Conservation (phyloP, 2,113 vertebrate genomes). For the Scomber colias region DNA sequence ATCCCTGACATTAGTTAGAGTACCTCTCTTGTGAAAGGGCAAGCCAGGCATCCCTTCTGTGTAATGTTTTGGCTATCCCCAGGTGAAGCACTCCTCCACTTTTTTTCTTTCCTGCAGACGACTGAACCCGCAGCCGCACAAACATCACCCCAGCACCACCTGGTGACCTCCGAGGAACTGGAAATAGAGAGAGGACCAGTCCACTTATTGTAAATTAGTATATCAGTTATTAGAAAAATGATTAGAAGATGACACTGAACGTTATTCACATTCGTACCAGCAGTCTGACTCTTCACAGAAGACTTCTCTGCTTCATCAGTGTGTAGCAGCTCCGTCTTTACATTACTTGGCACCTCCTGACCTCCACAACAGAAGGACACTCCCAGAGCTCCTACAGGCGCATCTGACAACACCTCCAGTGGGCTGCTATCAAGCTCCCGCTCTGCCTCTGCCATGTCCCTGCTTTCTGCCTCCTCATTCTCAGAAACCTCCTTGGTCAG, state of each 20-base stretch:
- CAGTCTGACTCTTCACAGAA: slow-evolving; percentile 40
- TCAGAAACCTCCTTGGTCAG: slow-evolving; percentile 39
- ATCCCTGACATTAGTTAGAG: neutral
- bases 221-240: too few species aligned
- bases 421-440: slow-evolving; percentile 54
- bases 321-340: slow-evolving; percentile 20
- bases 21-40: slow-evolving; percentile 85
- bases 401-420: slow-evolving; percentile 58
- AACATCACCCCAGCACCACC: slow-evolving; percentile 79
- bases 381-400: slow-evolving; percentile 56
- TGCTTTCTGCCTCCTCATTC: slow-evolving; percentile 61
- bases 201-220: neutral
- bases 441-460: slow-evolving; percentile 69
- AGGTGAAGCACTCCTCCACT: slow-evolving; percentile 53
- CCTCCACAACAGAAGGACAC: slow-evolving; percentile 80
- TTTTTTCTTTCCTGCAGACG: slow-evolving; percentile 68
- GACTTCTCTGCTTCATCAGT: slow-evolving; percentile 11
- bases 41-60: slow-evolving; percentile 81
- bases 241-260: neutral
- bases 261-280: slow-evolving; percentile 55
- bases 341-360: slow-evolving; percentile 48
- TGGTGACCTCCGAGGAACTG: slow-evolving; percentile 54
- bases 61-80: slow-evolving; percentile 50
- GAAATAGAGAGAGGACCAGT: neutral
- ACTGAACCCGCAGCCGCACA: slow-evolving; percentile 82